A percentile compares a stretch with the other conserved stretches of the same genome.
phyloP scores from a whole-genome alignment of 2,888 invertebrate genomes.

The Schrankia costaestrigalis region DNA sequence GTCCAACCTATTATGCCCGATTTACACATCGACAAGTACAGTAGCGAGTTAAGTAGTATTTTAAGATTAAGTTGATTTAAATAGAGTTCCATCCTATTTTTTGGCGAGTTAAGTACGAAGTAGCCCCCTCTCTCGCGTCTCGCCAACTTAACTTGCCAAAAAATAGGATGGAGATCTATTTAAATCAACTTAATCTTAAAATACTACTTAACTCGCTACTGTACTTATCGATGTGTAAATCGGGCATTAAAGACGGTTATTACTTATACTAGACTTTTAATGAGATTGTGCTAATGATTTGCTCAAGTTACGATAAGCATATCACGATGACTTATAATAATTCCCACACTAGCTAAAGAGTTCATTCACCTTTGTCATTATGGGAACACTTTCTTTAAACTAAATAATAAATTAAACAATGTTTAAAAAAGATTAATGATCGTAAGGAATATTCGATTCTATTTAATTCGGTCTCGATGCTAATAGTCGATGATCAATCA shows the following conservation, averaged over 20 bases:
- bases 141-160: no score
- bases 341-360: slow-evolving; percentile 19
- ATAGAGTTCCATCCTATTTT: no score
- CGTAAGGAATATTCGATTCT: slow-evolving; percentile 41
- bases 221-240: slow-evolving; percentile 4
- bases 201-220: neutral
- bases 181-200: no score
- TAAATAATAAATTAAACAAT: slow-evolving; percentile 37
- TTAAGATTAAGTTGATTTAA: no score
- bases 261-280: slow-evolving; percentile 8
- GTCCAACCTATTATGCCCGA: neutral
- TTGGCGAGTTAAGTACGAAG: no score
- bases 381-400: slow-evolving; percentile 30
- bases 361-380: slow-evolving; percentile 19
- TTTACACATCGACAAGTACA: no score
- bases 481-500: slow-evolving; percentile 55
- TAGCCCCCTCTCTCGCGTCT: no score
- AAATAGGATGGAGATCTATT: no score
- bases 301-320: slow-evolving; percentile 19
- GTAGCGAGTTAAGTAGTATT: no score
- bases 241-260: slow-evolving; percentile 5
- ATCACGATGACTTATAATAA: slow-evolving; percentile 11
- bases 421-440: slow-evolving; percentile 54
- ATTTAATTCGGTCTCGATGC: slow-evolving; percentile 46
- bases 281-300: slow-evolving; percentile 4